Evolutionary conservation across 2,888 invertebrate genomes (phyloP).

Genomic region (Hirtodrosophila histrioides): DNA sequence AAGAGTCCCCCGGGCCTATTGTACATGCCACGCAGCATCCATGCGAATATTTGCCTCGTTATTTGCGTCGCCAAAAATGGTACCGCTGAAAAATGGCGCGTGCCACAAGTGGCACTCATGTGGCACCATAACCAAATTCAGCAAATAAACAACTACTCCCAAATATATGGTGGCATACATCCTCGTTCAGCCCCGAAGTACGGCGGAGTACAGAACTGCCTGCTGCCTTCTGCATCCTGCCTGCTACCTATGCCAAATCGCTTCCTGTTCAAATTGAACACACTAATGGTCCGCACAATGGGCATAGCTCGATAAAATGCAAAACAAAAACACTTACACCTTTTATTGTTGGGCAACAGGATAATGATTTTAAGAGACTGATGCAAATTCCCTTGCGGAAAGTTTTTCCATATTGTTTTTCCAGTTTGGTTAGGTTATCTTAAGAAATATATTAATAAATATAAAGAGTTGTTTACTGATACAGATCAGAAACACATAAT

Average conservation of each 20-base stretch:
- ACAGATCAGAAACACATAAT: no score
- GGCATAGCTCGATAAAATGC: constrained; percentile 13
- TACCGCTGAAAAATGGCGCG: constrained; percentile 58
- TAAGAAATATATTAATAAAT: no score
- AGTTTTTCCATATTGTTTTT: no score
- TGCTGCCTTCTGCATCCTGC: background rate
- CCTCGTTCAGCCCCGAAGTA: background rate
- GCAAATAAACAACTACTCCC: constrained; percentile 44
- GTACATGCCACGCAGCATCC: constrained; percentile 4
- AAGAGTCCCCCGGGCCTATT: background rate
- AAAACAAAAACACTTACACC: background rate
- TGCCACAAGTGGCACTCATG: constrained; percentile 63
- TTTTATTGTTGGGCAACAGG: no score
- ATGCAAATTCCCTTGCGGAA: no score
- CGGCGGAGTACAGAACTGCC: no score
- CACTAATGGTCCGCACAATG: constrained; percentile 37
- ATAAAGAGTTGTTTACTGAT: no score
- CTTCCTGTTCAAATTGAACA: constrained; percentile 37
- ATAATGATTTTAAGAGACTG: no score
- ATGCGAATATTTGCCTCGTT: constrained; percentile 58
- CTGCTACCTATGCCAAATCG: constrained; percentile 16
- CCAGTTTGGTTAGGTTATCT: no score
- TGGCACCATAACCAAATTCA: constrained; percentile 40
- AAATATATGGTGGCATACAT: constrained; percentile 29
- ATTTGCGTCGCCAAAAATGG: constrained; percentile 42